These are phyloP conservation scores for Myxocyprinus asiaticus DNA, from an alignment of 2,113 vertebrate species.

Conservation along the genomic window DNA sequence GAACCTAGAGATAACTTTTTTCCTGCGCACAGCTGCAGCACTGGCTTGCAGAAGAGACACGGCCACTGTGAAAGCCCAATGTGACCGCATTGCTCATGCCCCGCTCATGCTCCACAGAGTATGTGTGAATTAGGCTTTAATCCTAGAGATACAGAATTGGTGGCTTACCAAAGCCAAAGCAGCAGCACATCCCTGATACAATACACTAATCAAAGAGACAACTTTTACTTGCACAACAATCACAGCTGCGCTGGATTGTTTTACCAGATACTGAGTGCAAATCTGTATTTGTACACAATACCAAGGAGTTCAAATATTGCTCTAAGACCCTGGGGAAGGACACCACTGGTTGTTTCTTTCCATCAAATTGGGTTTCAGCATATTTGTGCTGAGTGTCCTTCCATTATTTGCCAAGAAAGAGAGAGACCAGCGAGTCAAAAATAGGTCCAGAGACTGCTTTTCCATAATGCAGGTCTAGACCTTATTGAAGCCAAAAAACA, in stretches of 20 bases:
- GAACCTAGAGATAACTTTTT: no score
- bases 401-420: slow-evolving; percentile 6
- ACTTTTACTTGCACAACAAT: no score
- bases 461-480: not conserved
- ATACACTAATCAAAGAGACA: not conserved
- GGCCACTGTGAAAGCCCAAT: no score
- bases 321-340: not conserved
- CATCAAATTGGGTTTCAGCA: slow-evolving; percentile 20
- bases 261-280: not conserved
- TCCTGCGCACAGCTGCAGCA: no score
- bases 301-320: slow-evolving; percentile 10
- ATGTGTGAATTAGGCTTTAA: no score
- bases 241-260: not conserved
- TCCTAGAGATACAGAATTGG: not conserved
- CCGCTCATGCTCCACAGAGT: no score
- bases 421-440: not conserved
- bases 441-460: not conserved
- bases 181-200: not conserved
- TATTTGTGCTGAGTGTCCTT: slow-evolving; percentile 22
- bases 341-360: not conserved
- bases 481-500: not conserved
- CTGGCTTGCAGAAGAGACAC: no score
- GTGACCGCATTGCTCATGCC: no score
- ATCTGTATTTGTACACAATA: slow-evolving; percentile 20
- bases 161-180: not conserved